Conservation (phyloP, 2,888 invertebrate species). For the Pecten maximus region DNA sequence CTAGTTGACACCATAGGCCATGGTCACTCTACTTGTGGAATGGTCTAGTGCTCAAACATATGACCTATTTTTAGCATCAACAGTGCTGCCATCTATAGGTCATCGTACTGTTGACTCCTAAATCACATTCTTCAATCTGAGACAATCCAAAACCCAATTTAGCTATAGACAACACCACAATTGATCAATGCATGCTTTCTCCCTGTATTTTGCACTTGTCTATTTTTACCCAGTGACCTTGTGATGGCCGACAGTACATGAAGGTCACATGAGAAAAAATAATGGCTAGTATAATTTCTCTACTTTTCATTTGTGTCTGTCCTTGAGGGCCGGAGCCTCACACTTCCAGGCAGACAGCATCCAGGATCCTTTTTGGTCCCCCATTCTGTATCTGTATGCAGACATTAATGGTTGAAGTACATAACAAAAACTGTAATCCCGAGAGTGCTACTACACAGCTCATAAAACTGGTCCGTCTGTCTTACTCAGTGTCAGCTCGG, state of each 20-base stretch:
- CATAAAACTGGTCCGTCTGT: conserved; percentile 33
- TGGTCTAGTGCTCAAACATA: background rate
- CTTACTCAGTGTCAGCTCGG: conserved; percentile 10
- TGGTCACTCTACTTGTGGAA: background rate
- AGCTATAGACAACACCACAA: background rate
- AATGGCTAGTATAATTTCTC: background rate
- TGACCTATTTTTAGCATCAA: conserved; percentile 11
- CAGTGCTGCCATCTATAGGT: conserved; percentile 20
- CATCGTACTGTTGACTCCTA: background rate
- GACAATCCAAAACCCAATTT: background rate
- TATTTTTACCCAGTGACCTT: background rate
- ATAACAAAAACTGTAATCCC: conserved; percentile 29
- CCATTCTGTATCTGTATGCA: conserved; percentile 18
- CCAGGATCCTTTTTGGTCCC: conserved; percentile 9
- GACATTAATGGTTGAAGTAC: conserved; percentile 33
- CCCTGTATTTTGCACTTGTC: background rate
- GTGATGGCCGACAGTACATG: background rate
- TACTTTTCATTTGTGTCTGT: conserved; percentile 13
- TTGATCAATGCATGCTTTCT: background rate
- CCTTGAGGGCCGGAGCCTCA: background rate
- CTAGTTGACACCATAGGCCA: background rate
- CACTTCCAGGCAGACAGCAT: background rate
- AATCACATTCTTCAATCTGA: conserved; percentile 6
- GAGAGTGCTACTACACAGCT: background rate
- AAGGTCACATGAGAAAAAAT: background rate